phyloP scores from a whole-genome alignment of 2,797 vertebrate species.

The Lepus townsendii region DNA sequence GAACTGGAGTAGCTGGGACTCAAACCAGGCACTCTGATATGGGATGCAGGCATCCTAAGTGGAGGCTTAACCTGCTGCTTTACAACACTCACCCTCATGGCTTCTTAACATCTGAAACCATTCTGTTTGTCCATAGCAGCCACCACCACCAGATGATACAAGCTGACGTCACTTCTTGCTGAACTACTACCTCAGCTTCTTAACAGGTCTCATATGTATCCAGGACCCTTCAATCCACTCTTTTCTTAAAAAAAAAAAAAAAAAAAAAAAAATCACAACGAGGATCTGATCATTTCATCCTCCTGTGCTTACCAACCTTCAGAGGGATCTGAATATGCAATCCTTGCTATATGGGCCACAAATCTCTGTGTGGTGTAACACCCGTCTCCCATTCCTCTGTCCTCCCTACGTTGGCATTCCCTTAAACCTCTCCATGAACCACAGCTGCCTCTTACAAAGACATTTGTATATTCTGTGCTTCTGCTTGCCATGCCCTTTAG shows the following conservation, averaged over 20 bases:
- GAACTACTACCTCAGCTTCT: neutral
- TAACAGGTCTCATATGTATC: neutral
- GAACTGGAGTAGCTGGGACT: too few relatives aligned
- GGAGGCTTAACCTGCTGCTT: too few relatives aligned
- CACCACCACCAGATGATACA: neutral
- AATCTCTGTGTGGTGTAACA: neutral
- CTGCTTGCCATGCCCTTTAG: neutral
- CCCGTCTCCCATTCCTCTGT: accelerated
- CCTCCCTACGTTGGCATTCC: neutral
- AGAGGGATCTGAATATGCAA: neutral
- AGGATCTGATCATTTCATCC: neutral
- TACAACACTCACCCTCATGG: neutral
- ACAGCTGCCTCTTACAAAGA: neutral
- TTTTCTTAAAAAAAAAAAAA: neutral
- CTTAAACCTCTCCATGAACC: neutral
- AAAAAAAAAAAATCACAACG: neutral
- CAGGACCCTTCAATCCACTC: neutral
- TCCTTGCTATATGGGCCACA: neutral
- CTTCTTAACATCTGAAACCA: neutral
- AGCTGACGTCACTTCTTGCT: neutral
- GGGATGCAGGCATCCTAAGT: too few relatives aligned
- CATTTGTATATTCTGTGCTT: neutral
- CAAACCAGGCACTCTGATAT: too few relatives aligned
- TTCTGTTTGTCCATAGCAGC: neutral
- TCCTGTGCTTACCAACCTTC: neutral